Base-by-base conservation (phyloP, 1,140 invertebrate species). In the Psix sp. region DNA sequence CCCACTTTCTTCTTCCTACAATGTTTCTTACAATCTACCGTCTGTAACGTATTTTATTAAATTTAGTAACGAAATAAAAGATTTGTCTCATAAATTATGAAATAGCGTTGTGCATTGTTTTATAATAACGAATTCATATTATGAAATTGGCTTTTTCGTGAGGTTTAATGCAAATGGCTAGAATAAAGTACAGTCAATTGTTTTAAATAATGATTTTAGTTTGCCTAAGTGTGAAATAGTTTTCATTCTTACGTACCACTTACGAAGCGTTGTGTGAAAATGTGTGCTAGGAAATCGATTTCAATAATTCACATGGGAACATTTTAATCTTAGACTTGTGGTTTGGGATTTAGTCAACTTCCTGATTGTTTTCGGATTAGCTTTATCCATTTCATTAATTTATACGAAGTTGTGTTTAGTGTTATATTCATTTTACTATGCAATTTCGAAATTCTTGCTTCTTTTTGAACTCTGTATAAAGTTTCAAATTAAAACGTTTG, bases 291-390 rank as follows among this genome's bases (percentile, higher is more conserved):
- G 20, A 54, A 70, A 70, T 70, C 56, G 56, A 70, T 62, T 70
- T 62, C 48, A 70, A 63, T 63, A 56, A 63, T 63, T 63, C 67
- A 71, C 49, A 62, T 43, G 56, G 36, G 43, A 71, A 63, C 57
- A 63, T 57, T 63, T 62, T 71, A 63, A 71, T 71, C 57, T 57
- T 31, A 24, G 39, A 57, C 42, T 29, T 15, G 57, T n/a, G 40
- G 54, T 52, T 26, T 40, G 46, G 48, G 48, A 70, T 60, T 60
- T 33, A 60, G 54, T 59, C 46, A 60, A 54, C 49, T 56, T 54
- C 13, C 36, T 54, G 49, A 71, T 71, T 71, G 67, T 54, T 71
- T 62, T 21, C 24, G 26, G 39, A 68, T 68, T 51, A 67, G 17
- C 38, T 67, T 67, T 59, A 67, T 51, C 49, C 38, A 42, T 45